Conservation (phyloP, 2,888 invertebrate species). For the Heliconius sara region DNA sequence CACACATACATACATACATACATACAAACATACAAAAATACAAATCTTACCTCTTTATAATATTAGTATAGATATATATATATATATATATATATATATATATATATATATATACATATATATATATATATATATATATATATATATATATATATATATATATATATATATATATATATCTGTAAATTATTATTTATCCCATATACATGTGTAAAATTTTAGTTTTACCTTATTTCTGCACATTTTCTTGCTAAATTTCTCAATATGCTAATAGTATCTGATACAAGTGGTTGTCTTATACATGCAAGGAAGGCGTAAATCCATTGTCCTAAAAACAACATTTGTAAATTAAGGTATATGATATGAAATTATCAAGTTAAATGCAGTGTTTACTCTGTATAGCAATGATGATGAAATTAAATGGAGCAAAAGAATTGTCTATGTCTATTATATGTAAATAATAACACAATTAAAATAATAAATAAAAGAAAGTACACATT, state of each 20-base stretch:
- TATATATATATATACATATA: too few species aligned
- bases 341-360: not conserved
- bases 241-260: slow-evolving; percentile 87
- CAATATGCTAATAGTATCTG: slow-evolving; percentile 86
- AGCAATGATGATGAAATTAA: too few species aligned
- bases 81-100: too few species aligned
- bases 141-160: slow-evolving; percentile 1
- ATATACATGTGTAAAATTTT: not conserved
- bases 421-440: too few species aligned
- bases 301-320: slow-evolving; percentile 87
- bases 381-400: not conserved
- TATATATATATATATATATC: not conserved
- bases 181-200: not conserved
- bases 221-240: slow-evolving; percentile 78
- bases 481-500: not conserved
- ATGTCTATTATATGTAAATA: too few species aligned
- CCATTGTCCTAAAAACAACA: slow-evolving; percentile 85
- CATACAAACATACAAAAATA: too few species aligned
- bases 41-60: too few species aligned
- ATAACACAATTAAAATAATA: not conserved
- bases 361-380: not conserved
- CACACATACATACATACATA: too few species aligned
- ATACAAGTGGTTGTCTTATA: slow-evolving; percentile 86
- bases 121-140: not conserved
- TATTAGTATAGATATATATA: too few species aligned